These are phyloP conservation scores for Ailuropoda melanoleuca DNA, from an alignment of 2,113 vertebrate genomes.

Conservation along the genomic window DNA sequence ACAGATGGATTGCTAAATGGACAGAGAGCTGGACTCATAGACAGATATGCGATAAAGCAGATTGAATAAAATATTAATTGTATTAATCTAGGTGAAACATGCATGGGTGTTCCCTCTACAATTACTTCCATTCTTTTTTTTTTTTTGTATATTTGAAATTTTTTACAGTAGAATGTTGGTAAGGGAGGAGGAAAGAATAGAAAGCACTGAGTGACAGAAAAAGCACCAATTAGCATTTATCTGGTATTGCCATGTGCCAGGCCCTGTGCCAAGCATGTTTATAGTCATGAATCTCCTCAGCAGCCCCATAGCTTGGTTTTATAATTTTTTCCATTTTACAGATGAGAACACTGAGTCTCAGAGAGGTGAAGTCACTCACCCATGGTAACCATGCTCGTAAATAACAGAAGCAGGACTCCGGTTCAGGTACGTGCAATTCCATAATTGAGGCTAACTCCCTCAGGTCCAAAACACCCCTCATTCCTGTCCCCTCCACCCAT, in stretches of 20 bases:
- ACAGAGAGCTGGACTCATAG: too few species aligned
- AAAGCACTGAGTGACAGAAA: neutral
- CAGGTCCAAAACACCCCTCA: neutral
- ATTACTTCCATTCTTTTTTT: neutral
- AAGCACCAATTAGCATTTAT: neutral
- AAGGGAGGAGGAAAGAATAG: neutral
- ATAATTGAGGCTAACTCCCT: neutral
- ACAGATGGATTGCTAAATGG: neutral
- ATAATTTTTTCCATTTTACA: neutral
- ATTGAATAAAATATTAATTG: neutral
- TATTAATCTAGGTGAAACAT: neutral
- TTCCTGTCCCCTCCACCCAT: neutral
- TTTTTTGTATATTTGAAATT: neutral
- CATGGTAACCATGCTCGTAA: neutral
- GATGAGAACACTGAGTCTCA: neutral
- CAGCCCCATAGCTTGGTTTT: too few species aligned
- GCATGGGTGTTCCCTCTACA: neutral
- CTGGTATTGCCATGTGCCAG: neutral
- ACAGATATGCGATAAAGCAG: neutral
- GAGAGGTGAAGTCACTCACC: neutral
- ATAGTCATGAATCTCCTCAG: neutral
- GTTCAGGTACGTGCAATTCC: neutral
- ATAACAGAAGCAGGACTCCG: neutral
- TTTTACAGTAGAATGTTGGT: neutral
- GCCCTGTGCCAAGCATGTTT: neutral